Evolutionary conservation across 2,888 invertebrate species (phyloP), one percentile per base, ranked within the genome.

Genomic region (Eupeodes latifasciatus): DNA sequence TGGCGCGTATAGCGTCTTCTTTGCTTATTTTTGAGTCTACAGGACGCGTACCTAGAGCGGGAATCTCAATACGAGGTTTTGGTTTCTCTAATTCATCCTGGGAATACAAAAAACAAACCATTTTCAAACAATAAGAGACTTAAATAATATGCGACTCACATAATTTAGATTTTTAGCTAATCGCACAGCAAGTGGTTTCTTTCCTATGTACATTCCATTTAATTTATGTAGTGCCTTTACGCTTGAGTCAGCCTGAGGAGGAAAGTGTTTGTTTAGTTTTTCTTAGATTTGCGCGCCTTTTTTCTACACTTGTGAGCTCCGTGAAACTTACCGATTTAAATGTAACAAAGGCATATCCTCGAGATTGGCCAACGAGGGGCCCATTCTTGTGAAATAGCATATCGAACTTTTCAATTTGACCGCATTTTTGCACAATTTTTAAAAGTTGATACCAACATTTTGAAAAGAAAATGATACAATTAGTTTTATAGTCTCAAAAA

Each of bases 371-470:
- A 90, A 96, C 95, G 90, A 97, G 95, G 55, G 98, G 98, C 90
- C 98, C 98, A 90, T 96, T 96, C 90, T 98, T 98, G 94, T 98
- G 98, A 93, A 98, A 98, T 90, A 99, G 95, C 94, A 98, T 96
- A 94, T 99, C 98, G 94, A 98, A 98, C 96, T 98, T 98, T 95
- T 98, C 97, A 92, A 98, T 97, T 93, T 95, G 95, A 93, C 98
- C 98, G 95, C 97, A 97, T 95, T 97, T 97, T 96, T 98, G 98
- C 94, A 98, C 96, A 94, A 98, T 96, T 97, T 98, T 98, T 94
- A 99, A 95, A 95, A 99, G 96, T 96, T 98, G 97, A 96, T 96
- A 98, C 98, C 98, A 95, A 96, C 97, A 96, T 95, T 94, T 92
- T 94, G 94, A 91, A 91, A 90, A 89, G 89, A 89, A 84, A 81